Evolutionary conservation across 2,113 vertebrate species (phyloP), one percentile per base, ranked within the genome.

Genomic region (Silurus asotus): DNA sequence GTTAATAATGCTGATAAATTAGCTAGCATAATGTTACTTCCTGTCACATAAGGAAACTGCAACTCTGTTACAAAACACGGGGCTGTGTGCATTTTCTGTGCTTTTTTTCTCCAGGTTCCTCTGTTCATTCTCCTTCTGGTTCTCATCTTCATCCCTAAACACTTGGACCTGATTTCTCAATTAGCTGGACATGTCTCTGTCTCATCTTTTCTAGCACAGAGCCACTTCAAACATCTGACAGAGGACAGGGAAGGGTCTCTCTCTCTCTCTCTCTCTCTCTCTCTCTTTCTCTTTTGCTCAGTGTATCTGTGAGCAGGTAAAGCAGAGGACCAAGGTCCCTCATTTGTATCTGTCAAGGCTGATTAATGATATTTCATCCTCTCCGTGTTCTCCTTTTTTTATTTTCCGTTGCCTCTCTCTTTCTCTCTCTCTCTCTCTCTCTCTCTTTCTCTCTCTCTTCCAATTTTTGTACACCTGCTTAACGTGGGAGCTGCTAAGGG

Each of bases 281-380:
- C 20, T 65, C 4, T 65, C 37, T 67, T 51, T 28, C 75, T 56
- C 25, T 75, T 48, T 10, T 88, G 87, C 77, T 37, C 53, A 1
- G 25, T 84, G 80, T 87, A 89, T 89, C 88, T 88, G 79, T 53
- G 70, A 86, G 85, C 67, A 88, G 89, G 88, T 82, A 87, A 89
- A 90, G 88, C 85, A 89, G 81, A 69, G 77, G 91, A 90, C 90
- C 92, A 90, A 83, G 85, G 81, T 81, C 81, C 80, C 89, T 90
- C 90, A 91, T 91, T 92, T 90, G 90, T 92, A 90, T 92, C 92
- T 92, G 92, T 85, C 90, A 91, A 64, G 59, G 45, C 86, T 90
- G 92, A 92, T 92, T 92, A 92, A 92, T 91, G 89, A 90, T 84
- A 89, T 88, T 87, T 91, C 89, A 86, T 91, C 86, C 89, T 84